phyloP scores from a whole-genome alignment of 2,888 invertebrate genomes.

The Gandaritis pyraliata region DNA sequence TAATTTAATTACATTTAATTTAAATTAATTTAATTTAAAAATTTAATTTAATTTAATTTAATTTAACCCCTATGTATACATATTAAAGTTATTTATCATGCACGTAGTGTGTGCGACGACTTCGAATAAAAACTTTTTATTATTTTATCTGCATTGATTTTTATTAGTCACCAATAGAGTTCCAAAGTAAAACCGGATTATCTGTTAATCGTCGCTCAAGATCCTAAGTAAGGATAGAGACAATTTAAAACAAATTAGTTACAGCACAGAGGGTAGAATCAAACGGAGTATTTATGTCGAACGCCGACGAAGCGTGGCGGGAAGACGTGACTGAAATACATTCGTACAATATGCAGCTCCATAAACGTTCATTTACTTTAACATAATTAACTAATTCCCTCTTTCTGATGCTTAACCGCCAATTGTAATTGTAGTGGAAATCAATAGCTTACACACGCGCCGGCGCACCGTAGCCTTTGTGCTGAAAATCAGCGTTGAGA shows the following conservation, averaged over 20 bases:
- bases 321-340: conserved; percentile 51
- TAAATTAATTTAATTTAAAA: too few species aligned
- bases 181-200: not conserved
- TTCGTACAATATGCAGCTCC: conserved; percentile 41
- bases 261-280: conserved; percentile 37
- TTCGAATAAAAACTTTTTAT: too few species aligned
- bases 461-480: too few species aligned
- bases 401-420: not conserved
- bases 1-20: too few species aligned
- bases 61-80: too few species aligned
- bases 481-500: too few species aligned
- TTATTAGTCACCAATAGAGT: not conserved
- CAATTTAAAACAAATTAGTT: conserved; percentile 36
- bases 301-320: conserved; percentile 46
- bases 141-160: too few species aligned
- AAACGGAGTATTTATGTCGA: conserved; percentile 51
- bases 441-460: too few species aligned
- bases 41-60: too few species aligned
- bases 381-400: conserved; percentile 33
- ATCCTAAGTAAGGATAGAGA: conserved; percentile 23
- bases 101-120: too few species aligned
- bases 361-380: conserved; percentile 34
- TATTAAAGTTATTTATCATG: too few species aligned
- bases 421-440: too few species aligned
- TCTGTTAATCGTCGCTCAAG: not conserved